These are phyloP conservation scores for Dufourea novaeangliae DNA, from an alignment of 1,140 invertebrate genomes.

Conservation along the genomic window DNA sequence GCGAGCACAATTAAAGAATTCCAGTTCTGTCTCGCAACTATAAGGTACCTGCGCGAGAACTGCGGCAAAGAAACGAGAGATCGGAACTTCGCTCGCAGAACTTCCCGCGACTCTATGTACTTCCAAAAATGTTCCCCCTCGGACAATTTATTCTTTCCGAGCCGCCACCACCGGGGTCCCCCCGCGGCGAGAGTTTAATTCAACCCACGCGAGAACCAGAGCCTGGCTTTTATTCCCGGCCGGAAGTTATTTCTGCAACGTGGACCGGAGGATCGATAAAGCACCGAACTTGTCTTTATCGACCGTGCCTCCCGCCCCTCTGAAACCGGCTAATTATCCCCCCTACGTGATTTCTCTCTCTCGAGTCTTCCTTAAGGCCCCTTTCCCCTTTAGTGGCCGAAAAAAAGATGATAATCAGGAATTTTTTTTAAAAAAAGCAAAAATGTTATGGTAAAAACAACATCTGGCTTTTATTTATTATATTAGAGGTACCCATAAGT, in stretches of 20 bases:
- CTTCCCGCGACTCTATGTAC: neutral
- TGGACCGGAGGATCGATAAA: constrained; percentile 27
- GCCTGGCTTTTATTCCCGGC: neutral
- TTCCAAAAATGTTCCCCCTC: neutral
- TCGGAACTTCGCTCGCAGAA: neutral
- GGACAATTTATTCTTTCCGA: neutral
- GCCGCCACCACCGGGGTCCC: too few relatives aligned
- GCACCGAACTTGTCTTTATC: neutral
- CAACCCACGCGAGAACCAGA: neutral
- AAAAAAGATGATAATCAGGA: too few relatives aligned
- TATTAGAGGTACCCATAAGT: too few relatives aligned
- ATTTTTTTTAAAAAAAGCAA: too few relatives aligned
- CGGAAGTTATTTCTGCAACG: constrained; percentile 30
- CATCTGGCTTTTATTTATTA: too few relatives aligned
- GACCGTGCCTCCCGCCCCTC: neutral
- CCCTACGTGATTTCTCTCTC: neutral
- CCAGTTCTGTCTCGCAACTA: neutral
- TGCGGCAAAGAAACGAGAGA: neutral
- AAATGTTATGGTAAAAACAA: too few relatives aligned
- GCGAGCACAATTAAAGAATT: constrained; percentile 3
- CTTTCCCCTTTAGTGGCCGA: too few relatives aligned
- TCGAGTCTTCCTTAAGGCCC: neutral
- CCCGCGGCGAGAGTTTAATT: neutral
- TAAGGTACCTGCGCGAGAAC: neutral
- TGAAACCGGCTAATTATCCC: constrained; percentile 1